Evolutionary conservation across 2,113 vertebrate species (phyloP).

Genomic region (Microtus oregoni): DNA sequence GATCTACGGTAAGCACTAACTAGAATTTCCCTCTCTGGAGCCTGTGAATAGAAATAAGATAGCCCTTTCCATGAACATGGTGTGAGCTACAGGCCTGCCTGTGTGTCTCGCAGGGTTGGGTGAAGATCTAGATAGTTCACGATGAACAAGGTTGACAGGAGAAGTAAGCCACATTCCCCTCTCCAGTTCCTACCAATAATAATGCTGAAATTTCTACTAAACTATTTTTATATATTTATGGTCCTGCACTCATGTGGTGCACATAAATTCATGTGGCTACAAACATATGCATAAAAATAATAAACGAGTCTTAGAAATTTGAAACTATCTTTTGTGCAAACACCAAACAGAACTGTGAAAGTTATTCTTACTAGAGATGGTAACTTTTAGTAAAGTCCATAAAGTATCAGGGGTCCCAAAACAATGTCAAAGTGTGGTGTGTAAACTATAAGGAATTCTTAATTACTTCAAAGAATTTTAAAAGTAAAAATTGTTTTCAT

Average conservation of each 20-base stretch:
- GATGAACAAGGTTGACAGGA: accelerated
- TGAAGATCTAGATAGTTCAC: neutral
- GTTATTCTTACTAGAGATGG: neutral
- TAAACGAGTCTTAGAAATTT: neutral
- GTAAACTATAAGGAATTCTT: neutral
- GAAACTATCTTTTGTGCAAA: neutral
- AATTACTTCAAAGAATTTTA: neutral
- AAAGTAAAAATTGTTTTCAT: neutral
- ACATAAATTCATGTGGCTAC: too few species aligned
- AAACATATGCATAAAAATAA: neutral
- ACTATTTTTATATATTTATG: neutral
- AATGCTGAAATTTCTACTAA: neutral
- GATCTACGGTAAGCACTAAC: neutral
- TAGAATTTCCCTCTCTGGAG: neutral
- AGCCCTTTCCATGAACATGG: accelerated
- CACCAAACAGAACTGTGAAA: neutral
- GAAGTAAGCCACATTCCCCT: neutral
- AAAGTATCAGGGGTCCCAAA: neutral
- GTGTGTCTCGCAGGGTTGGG: neutral
- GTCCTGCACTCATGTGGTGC: neutral
- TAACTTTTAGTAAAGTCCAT: too few species aligned
- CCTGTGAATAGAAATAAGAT: neutral
- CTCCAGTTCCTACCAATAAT: neutral
- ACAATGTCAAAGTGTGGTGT: neutral
- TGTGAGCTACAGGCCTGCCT: neutral